phyloP scores from a whole-genome alignment of 2,113 vertebrate species.

The human region GRCh38 chr4:25114001-25114500 shows the following conservation, averaged over 20 bases:
- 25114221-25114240: constrained; percentile 74
- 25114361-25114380: constrained; percentile 44
- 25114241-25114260: constrained; percentile 77
- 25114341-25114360: constrained; percentile 69
- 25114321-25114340: constrained; percentile 72
- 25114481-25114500: not conserved
- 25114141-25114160: not conserved
- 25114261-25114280: constrained; percentile 66
- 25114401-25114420: constrained; percentile 57
- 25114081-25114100: not conserved
- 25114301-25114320: constrained; percentile 70
- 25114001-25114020: not conserved
- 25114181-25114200: constrained; percentile 58
- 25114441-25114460: constrained; percentile 38
- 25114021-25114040: not conserved
- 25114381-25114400: constrained; percentile 77
- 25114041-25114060: not conserved
- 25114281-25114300: constrained; percentile 72
- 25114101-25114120: not conserved
- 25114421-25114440: constrained; percentile 60
- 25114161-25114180: constrained; percentile 6
- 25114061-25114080: not conserved
- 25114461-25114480: constrained; percentile 22
- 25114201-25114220: constrained; percentile 68
- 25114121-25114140: not conserved